Conservation (phyloP, 2,797 vertebrate species). For the Diglossa cyanea region DNA sequence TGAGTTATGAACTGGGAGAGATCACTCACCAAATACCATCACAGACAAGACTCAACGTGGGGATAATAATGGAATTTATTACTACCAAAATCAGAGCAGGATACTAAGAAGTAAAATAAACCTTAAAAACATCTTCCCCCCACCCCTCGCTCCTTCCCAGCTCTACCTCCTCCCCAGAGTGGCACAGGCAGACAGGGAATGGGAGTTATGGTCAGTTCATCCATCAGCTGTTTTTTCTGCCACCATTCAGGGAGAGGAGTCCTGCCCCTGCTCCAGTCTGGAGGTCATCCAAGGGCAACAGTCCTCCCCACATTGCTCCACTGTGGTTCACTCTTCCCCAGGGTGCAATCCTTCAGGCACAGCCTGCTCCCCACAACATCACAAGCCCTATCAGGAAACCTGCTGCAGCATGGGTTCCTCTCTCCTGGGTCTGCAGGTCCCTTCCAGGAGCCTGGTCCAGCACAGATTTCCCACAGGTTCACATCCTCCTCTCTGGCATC, state of each 20-base stretch:
- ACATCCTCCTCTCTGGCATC: neutral
- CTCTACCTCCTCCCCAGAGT: neutral
- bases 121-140: neutral
- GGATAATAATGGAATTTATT: neutral
- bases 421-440: neutral
- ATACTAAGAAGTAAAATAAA: neutral
- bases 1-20: neutral
- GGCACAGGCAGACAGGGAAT: neutral
- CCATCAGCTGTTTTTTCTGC: neutral
- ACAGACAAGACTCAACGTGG: neutral
- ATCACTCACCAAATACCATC: neutral
- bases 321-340: neutral
- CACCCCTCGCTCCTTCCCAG: neutral
- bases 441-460: neutral
- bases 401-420: accelerated
- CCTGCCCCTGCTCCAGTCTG: too few relatives aligned
- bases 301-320: neutral
- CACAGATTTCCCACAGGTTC: neutral
- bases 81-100: neutral
- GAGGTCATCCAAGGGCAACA: neutral
- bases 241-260: neutral
- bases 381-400: neutral
- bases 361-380: neutral
- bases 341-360: neutral
- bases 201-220: too few relatives aligned